A percentile compares a stretch with the other conserved stretches of the same genome.
phyloP scores from a whole-genome alignment of 2,888 invertebrate genomes.

The Crossocerus cetratus region DNA sequence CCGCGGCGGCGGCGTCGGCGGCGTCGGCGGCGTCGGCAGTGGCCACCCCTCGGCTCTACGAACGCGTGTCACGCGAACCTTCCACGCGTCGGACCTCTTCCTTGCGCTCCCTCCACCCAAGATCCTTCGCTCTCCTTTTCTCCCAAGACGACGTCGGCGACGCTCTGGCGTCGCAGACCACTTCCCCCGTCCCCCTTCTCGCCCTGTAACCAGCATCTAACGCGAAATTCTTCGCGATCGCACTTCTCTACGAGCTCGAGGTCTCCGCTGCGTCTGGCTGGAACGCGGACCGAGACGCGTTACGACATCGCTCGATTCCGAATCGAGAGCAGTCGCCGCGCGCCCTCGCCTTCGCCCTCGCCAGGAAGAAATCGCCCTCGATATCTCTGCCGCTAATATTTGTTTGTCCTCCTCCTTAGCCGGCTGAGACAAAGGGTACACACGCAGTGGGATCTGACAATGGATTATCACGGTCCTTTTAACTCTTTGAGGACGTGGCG shows the following conservation, averaged over 20 bases:
- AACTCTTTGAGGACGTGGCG: not conserved
- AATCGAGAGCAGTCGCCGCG: not conserved
- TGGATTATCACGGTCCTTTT: not conserved
- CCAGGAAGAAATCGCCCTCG: not conserved
- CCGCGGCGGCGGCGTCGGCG: no score
- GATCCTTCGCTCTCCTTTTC: slow-evolving; percentile 25
- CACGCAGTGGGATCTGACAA: not conserved
- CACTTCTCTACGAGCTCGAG: not conserved
- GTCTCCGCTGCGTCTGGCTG: not conserved
- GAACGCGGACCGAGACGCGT: not conserved
- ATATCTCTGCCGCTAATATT: not conserved
- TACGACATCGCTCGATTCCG: not conserved
- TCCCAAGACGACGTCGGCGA: slow-evolving; percentile 7
- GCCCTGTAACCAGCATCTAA: no score
- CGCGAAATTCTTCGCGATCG: no score
- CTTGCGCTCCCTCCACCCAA: slow-evolving; percentile 4
- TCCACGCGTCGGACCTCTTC: slow-evolving; percentile 22
- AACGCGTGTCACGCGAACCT: slow-evolving; percentile 40
- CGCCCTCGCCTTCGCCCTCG: no score
- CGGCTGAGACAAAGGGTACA: not conserved
- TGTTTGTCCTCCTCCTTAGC: not conserved
- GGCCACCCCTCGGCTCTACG: slow-evolving; percentile 14
- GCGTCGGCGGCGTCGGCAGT: no score
- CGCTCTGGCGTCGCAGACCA: slow-evolving; percentile 5
- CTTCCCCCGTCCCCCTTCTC: not conserved